Base-by-base conservation (phyloP, 2,797 vertebrate species). In the Iguana delicatissima region DNA sequence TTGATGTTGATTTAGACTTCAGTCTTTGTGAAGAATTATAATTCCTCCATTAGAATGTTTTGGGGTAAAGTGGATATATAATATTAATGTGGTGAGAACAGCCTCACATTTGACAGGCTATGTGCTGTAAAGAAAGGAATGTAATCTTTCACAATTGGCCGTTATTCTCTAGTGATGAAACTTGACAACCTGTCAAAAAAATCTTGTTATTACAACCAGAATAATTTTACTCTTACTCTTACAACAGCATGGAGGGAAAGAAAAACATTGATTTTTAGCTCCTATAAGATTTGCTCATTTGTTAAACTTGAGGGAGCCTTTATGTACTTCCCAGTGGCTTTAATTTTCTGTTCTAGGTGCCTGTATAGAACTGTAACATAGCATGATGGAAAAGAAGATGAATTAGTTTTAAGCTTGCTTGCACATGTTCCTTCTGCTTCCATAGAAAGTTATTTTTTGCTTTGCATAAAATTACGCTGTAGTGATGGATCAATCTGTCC, bases 181-280 rank as follows among this genome's bases (percentile, higher is more conserved):
- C 69, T 67, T 93, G 93, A 93, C 93, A 95, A 84, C 79, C 2
- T 84, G 90, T 94, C 89, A 94, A 91, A 81, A 90, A 95, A 95
- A 93, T 59, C 91, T 67, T 80, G 81, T 0, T 91, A 88, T 57
- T 91, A 92, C 85, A 92, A 87, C 55, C 89, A 93, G 72, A 91
- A 93, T 46, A 67, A n/a, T 46, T 89, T 20, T 72, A 76, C 35
- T 85, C 55, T 82, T 95, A 92, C 85, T 87, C n/a, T n/a, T n/a
- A 52, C 6, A 74, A 90, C 18, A 1, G 84, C 1, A 73, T 35
- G 86, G 35, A 55, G 29, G 76, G 92, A 38, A 84, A 87, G 80
- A 93, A 93, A 93, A 92, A 0, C 88, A 85, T 6, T 92, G 50
- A 2, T 92, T 73, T 91, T 69, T 69, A 73, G 62, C 69, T 77